Evolutionary conservation across 1,140 invertebrate genomes (phyloP), one percentile per base, ranked within the genome.

Genomic region (Drosophila lini): DNA sequence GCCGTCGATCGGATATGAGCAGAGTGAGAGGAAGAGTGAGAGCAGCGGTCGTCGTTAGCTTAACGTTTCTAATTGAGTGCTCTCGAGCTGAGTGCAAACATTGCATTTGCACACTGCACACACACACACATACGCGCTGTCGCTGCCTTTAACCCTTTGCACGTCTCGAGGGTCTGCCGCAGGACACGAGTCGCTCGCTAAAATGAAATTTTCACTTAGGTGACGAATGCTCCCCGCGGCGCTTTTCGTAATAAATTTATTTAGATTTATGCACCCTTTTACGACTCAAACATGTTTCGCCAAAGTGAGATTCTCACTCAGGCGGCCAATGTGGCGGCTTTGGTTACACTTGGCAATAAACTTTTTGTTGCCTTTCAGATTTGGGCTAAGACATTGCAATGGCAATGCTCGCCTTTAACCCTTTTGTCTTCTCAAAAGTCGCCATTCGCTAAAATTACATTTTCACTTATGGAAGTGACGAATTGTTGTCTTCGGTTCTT

Each of bases 21-120:
- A 16, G 48, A 32, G 28, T 16, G 3, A 32, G 28, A 16, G 25
- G 15, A 28, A 32, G 53, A 55, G 60, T n/a, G 48, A 38, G 76
- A 67, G 53, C 44, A 53, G 40, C 16, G 56, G 50, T 47, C 34
- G 40, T 47, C 42, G 32, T 71, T 73, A 59, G 53, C 68, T 59
- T 50, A 59, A 48, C 69, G 67, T 71, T 71, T 73, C 69, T 73
- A 73, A 71, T 73, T 73, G 69, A 73, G 67, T 73, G 69, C 68
- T 71, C 53, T 73, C 65, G 62, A 69, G 62, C 38, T 67, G 65
- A 69, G 65, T 69, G 65, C 65, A 38, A 67, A 55, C 65, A 69
- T 42, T 69, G 65, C 65, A 69, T 42, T 42, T 69, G 65, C 61
- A 65, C 28, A 62, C 34, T 40, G 42, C 41, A 50, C 48, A 50